phyloP scores from a whole-genome alignment of 2,888 invertebrate species.

The Himalopsyche tibetana region DNA sequence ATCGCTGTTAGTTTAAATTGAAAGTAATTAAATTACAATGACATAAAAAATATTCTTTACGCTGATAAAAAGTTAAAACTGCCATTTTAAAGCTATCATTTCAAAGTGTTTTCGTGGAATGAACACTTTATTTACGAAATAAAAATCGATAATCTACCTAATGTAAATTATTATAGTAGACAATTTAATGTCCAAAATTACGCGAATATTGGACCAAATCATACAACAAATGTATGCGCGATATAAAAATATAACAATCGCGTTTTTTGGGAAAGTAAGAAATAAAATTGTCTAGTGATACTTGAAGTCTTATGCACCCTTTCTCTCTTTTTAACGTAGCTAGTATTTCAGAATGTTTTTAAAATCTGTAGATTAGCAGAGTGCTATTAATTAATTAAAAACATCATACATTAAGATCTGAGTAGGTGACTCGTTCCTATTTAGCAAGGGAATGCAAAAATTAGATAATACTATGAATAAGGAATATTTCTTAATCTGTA shows the following conservation, averaged over 20 bases:
- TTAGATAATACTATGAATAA: slow-evolving; percentile 43
- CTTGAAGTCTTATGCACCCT: slow-evolving; percentile 72
- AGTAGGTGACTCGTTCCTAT: slow-evolving; percentile 50
- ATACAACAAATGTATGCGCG: slow-evolving; percentile 57
- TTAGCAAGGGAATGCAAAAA: slow-evolving; percentile 43
- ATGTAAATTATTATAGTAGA: slow-evolving; percentile 62
- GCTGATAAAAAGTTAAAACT: slow-evolving; percentile 58
- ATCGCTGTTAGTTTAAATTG: slow-evolving; percentile 60
- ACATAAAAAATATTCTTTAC: slow-evolving; percentile 51
- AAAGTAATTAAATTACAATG: slow-evolving; percentile 46
- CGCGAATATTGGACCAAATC: slow-evolving; percentile 64
- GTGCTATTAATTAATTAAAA: slow-evolving; percentile 49
- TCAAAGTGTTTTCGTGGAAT: slow-evolving; percentile 53
- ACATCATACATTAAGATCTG: slow-evolving; percentile 51
- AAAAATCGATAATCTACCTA: slow-evolving; percentile 60
- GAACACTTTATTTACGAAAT: slow-evolving; percentile 56
- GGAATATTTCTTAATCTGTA: slow-evolving; percentile 39
- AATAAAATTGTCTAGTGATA: slow-evolving; percentile 73
- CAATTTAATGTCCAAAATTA: slow-evolving; percentile 62
- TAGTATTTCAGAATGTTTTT: slow-evolving; percentile 59
- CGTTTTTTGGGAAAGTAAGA: slow-evolving; percentile 65
- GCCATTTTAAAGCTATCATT: slow-evolving; percentile 63
- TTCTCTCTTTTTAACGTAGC: slow-evolving; percentile 64
- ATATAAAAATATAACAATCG: slow-evolving; percentile 57
- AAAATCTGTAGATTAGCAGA: slow-evolving; percentile 58